These are phyloP conservation scores for Graphium colonna DNA, from an alignment of 2,888 invertebrate genomes.

Conservation along the genomic window DNA sequence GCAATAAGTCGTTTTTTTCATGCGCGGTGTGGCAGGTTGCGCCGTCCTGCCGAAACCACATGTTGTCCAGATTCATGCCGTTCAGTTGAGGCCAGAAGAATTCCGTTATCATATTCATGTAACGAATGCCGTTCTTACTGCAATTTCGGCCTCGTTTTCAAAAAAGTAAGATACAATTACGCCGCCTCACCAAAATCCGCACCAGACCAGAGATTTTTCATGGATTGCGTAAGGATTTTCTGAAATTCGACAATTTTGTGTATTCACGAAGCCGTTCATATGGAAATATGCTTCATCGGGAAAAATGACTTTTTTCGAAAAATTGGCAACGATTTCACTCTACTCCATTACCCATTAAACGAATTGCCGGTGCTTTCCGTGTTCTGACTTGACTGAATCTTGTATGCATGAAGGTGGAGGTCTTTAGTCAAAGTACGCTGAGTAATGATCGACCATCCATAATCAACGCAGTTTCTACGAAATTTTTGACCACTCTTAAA, in stretches of 20 bases:
- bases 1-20: constrained; percentile 18
- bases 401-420: background rate
- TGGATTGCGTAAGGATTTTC: background rate
- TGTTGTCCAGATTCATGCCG: too few relatives aligned
- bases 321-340: background rate
- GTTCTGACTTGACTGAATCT: background rate
- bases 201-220: background rate
- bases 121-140: background rate
- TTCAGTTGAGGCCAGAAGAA: too few relatives aligned
- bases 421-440: background rate
- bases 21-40: too few relatives aligned
- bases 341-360: background rate
- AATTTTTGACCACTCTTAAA: background rate
- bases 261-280: too few relatives aligned
- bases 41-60: too few relatives aligned
- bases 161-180: background rate
- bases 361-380: background rate
- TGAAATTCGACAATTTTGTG: too few relatives aligned
- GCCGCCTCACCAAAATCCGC: background rate
- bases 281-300: too few relatives aligned
- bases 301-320: background rate
- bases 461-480: background rate
- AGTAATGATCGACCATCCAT: background rate
- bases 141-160: background rate
- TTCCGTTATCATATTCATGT: too few relatives aligned